Base-by-base conservation (phyloP, 53 echinoderm and acorn worm genomes). In the Pentamera pediparva region DNA sequence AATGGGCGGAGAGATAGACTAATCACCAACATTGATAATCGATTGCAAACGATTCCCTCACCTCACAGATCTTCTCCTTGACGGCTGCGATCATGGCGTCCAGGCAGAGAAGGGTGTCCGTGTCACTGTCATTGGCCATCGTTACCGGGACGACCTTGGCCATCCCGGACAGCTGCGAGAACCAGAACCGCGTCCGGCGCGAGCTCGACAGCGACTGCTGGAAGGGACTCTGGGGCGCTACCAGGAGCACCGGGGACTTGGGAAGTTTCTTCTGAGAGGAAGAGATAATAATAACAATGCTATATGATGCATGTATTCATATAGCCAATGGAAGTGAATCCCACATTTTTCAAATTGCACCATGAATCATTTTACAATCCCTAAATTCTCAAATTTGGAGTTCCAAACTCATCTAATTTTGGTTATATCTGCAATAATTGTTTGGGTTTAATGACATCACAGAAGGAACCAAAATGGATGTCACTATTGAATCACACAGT, bases 41-140 rank as follows among this genome's bases (percentile, higher is more conserved):
- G 24, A 2, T 7, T 50, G 51, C 19, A 24, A 50, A 24, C 19
- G 4, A 2, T 24, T 50, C 28, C 8, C 37, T 4, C 74, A 89
- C 94, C 95, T 95, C 95, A 25, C 81, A 36, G 3, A 95, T 80
- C 30, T 95, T 95, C 24, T 87, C 84, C 30, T 84, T 78, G 22
- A 91, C 90, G 13, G 90, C 87, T 3, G 87, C 87, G 12, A 95
- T 82, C 95, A 95, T 95, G 45, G 90, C 87, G 60, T 95, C 95
- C 54, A 95, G 57, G 61, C 90, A 90, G 78, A 84, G 90, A 18
- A 71, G 82, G 4, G 85, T 59, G 18, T 83, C 75, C 49, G 91
- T 61, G 11, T 87, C 82, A 30, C 94, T 90, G 2, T 81, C 85
- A n/a, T n/a, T n/a, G 17, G 76, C 87, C 26, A 76, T 70, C 17